Evolutionary conservation across 2,888 invertebrate genomes (phyloP).

Genomic region (Dugesia japonica): DNA sequence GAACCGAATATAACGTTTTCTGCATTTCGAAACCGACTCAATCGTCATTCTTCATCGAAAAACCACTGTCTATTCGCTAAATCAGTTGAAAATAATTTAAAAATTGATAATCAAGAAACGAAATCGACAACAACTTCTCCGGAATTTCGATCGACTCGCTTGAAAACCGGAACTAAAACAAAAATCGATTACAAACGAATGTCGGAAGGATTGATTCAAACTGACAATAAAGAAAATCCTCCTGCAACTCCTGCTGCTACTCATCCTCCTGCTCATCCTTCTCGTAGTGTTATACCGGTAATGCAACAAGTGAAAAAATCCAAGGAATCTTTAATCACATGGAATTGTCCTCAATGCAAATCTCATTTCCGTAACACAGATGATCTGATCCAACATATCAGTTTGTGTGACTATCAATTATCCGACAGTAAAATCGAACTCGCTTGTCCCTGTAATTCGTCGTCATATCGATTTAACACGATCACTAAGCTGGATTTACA

Average conservation of each 20-base stretch:
- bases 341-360: neutral
- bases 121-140: neutral
- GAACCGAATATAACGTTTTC: neutral
- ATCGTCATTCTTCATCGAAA: neutral
- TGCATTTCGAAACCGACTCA: neutral
- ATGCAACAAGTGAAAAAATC: neutral
- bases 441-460: neutral
- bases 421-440: neutral
- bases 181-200: slow-evolving; percentile 6
- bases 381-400: slow-evolving; percentile 1
- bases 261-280: neutral
- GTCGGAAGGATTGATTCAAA: neutral
- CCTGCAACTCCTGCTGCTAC: neutral
- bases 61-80: neutral
- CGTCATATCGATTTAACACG: neutral
- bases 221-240: neutral
- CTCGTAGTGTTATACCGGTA: neutral
- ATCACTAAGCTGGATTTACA: neutral
- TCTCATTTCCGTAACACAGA: neutral
- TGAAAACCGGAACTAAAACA: neutral
- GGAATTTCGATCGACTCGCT: neutral
- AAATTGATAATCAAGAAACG: too few relatives aligned
- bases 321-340: neutral
- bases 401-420: neutral
- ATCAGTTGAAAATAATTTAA: neutral